Evolutionary conservation across 2,888 invertebrate genomes (phyloP), one percentile per base, ranked within the genome.

Genomic region (Drosophila kambysellisi): DNA sequence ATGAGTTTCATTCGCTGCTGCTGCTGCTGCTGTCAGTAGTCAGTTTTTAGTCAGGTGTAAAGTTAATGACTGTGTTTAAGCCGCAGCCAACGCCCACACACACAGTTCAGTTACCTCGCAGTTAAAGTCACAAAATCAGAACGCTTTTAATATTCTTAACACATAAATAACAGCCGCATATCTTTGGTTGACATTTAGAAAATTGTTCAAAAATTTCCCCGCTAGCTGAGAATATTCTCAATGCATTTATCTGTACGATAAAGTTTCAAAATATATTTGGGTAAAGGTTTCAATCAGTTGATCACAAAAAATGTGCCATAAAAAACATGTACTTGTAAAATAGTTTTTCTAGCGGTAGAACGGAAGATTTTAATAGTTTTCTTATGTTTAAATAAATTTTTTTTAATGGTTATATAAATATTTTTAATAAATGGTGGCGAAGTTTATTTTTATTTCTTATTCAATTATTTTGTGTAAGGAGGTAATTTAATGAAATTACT

Each of bases 1-100:
- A 77, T 79, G 76, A 73, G 63, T 51, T 76, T 69, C 70, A 81
- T 59, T 70, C 33, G 52, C 33, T 39, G 39, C 39, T 43, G 52
- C 35, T 37, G 41, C 43, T 50, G 43, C 25, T 33, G 39, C 43
- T 60, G 56, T 32, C 56, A 39, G 52, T 20, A 50, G 30, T 30
- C 63, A 53, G 57, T 30, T 69, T 56, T 62, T 51, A 43, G 54
- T 66, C 43, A 58, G 50, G 65, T 76, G 78, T 51, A 20, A 62
- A 54, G 57, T 48, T 74, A 74, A 64, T 25, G 37, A 6, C 52
- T 41, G 52, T 32, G 43, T 57, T 73, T 30, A 67, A 67, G 39
- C 17, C 71, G 46, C 29, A 48, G 17, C 25, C 11, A 41, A 67
- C 32, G 15, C 46, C 46, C 30, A 25, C n/a, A 7, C 35, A 60